These are phyloP conservation scores for Dromaius novaehollandiae DNA, from an alignment of 2,113 vertebrate genomes.

Conservation along the genomic window DNA sequence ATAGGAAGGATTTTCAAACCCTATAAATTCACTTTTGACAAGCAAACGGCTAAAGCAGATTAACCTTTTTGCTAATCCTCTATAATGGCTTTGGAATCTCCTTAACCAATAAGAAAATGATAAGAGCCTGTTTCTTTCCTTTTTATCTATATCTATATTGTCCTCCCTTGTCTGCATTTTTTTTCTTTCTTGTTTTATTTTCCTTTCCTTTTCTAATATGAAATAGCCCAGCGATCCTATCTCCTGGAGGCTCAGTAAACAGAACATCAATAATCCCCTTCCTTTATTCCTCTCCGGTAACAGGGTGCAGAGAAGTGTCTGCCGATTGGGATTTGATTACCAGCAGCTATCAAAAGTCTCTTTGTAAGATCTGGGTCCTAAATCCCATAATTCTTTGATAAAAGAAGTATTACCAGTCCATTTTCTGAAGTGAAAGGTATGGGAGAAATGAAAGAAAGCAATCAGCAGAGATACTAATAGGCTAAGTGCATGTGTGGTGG, in stretches of 20 bases:
- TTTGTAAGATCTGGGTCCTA: constrained; percentile 83
- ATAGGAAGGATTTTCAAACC: constrained; percentile 61
- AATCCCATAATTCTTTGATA: constrained; percentile 97
- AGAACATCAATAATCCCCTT: constrained; percentile 85
- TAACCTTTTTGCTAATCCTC: constrained; percentile 87
- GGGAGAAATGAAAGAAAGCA: constrained; percentile 84
- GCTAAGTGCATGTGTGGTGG: constrained; percentile 58
- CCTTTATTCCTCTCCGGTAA: constrained; percentile 81
- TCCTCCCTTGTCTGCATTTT: constrained; percentile 51
- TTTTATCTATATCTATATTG: constrained; percentile 73
- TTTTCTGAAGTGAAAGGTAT: constrained; percentile 89
- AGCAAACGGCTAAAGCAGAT: constrained; percentile 81
- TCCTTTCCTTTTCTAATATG: constrained; percentile 57
- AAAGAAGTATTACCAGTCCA: constrained; percentile 85
- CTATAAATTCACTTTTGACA: constrained; percentile 75
- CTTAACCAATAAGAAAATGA: constrained; percentile 77
- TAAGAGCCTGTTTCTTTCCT: constrained; percentile 77
- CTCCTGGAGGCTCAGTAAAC: constrained; percentile 78
- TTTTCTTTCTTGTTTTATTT: constrained; percentile 64
- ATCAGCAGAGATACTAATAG: constrained; percentile 81
- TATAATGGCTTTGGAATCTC: constrained; percentile 89
- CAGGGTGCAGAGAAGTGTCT: constrained; percentile 82
- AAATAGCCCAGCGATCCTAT: constrained; percentile 85
- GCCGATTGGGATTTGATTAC: constrained; percentile 87
- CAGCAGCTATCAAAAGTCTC: constrained; percentile 82